Evolutionary conservation across 2,113 vertebrate species (phyloP).

Genomic region (Numida meleagris): DNA sequence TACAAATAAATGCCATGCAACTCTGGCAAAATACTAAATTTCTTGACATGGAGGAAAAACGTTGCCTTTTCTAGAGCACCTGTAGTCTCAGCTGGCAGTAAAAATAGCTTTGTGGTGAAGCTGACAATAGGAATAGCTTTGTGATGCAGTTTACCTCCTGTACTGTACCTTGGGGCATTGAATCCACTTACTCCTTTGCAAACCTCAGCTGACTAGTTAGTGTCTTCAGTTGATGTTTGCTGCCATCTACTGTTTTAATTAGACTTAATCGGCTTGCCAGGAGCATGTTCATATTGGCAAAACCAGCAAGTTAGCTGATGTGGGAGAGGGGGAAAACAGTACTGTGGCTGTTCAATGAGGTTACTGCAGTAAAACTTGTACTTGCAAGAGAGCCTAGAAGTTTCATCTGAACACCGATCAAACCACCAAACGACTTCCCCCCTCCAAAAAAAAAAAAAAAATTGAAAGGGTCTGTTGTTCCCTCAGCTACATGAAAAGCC

Average conservation of each 20-base stretch:
- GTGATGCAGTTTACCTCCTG: not conserved
- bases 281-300: not conserved
- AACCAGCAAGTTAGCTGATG: not conserved
- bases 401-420: constrained; percentile 28
- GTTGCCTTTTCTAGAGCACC: not conserved
- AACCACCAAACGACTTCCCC: not conserved
- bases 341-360: not conserved
- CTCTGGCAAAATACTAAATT: not conserved
- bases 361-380: not conserved
- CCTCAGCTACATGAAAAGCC: constrained; percentile 52
- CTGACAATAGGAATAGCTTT: not conserved
- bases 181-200: not conserved
- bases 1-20: not conserved
- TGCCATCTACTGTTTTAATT: constrained; percentile 83
- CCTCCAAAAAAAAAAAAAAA: not conserved
- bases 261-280: not conserved
- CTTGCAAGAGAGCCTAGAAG: constrained; percentile 5
- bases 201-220: not conserved
- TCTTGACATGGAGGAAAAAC: not conserved
- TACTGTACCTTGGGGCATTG: accelerated
- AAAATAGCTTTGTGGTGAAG: not conserved
- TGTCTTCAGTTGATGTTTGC: constrained; percentile 70
- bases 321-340: not conserved
- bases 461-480: constrained; percentile 68
- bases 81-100: not conserved